Evolutionary conservation across 35 echinoderm and acorn worm species (phyloP).

Genomic region (Amphiura filiformis): DNA sequence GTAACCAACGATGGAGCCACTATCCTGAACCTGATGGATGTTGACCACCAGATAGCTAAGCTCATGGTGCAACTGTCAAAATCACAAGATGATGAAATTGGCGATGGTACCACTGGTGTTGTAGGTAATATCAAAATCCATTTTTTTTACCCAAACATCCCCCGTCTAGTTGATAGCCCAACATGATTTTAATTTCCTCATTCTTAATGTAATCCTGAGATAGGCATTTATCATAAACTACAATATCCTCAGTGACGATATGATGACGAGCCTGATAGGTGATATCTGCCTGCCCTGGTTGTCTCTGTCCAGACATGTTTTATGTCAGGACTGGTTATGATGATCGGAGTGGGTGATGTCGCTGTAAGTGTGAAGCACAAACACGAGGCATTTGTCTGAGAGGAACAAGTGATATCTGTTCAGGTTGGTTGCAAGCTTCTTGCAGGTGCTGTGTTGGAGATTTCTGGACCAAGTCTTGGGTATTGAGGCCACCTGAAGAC

Average conservation of each 20-base stretch:
- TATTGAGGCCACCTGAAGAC: too few relatives aligned
- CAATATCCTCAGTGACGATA: background rate
- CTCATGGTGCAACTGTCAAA: slow-evolving; percentile 93
- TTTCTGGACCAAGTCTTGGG: too few relatives aligned
- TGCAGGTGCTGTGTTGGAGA: too few relatives aligned
- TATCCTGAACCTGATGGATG: slow-evolving; percentile 89
- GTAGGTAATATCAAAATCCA: too few relatives aligned
- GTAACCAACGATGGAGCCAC: slow-evolving; percentile 98
- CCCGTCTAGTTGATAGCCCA: too few relatives aligned
- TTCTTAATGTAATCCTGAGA: too few relatives aligned
- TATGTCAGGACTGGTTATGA: background rate
- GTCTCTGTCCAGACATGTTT: background rate
- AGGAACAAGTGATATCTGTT: too few relatives aligned
- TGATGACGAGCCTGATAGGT: background rate
- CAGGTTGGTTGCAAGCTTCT: too few relatives aligned
- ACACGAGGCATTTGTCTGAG: slow-evolving; percentile 9
- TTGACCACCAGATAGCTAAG: slow-evolving; percentile 93
- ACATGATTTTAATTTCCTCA: too few relatives aligned
- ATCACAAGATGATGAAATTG: slow-evolving; percentile 99
- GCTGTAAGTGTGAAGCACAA: background rate
- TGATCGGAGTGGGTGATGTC: background rate
- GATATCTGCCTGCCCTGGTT: background rate
- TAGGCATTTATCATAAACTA: too few relatives aligned
- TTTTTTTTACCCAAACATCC: background rate
- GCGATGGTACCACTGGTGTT: slow-evolving; percentile 97